Evolutionary conservation across 2,888 invertebrate genomes (phyloP), one percentile per base, ranked within the genome.

Genomic region (Oxytorus armatus): DNA sequence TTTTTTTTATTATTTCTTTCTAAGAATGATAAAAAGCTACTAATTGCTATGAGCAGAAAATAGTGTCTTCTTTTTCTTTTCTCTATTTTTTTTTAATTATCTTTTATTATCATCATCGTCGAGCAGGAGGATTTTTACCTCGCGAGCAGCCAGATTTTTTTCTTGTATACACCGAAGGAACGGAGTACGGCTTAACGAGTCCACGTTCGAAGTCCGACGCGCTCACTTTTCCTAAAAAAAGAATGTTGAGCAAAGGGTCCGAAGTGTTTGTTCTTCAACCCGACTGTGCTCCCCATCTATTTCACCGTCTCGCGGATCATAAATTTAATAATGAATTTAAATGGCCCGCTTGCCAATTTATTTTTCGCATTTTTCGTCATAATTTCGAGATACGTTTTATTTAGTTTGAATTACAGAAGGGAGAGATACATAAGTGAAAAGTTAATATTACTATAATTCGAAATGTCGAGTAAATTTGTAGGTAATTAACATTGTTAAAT

Each of bases 181-280:
- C 81, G 39, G 84, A 83, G 84, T 84, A 85, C 77, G 83, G 82
- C 80, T 84, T 85, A 79, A 83, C 82, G 79, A 83, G 82, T 81
- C 83, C 85, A 81, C 84, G 82, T 82, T 84, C 81, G 83, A 82
- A 82, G 74, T 83, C 81, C 77, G 84, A 84, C 66, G 79, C 78
- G 82, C 72, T 78, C 73, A 81, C 73, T 83, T 83, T 85, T 82
- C 85, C 85, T 85, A 83, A 74, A 82, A 83, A 83, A 79, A 83
- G 53, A 81, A 81, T 59, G 39, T 79, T 81, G 69, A 79, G 77
- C 70, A 79, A 59, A 77, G 63, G 59, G 72, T n/a, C 61, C 49
- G 61, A 51, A 57, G 63, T 47, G 68, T 29, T 55, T 42, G 66
- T 23, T 39, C 39, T 66, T 51, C 51, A 51, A 51, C 51, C n/a